Base-by-base conservation (phyloP, 2,888 invertebrate genomes). In the Petrophora chlorosata region DNA sequence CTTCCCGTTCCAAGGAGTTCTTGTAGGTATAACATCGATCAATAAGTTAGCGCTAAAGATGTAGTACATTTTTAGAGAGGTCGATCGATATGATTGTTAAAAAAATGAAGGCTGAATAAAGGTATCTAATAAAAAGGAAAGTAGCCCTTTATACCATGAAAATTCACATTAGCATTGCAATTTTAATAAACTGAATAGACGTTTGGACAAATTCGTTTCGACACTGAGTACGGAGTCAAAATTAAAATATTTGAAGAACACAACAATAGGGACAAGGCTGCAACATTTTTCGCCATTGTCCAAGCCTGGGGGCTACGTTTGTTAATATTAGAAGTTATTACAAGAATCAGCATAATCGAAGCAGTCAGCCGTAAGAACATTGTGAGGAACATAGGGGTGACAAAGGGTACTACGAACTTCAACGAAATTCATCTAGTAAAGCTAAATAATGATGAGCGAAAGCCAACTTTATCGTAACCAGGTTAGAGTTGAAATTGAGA, bases 291-390 rank as follows among this genome's bases (percentile, higher is more conserved):
- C n/a, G 16, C 9, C 51, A 59, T 67, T 67, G 66, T 67, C 58
- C 65, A 35, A 38, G 26, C 22, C 47, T 16, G 13, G 36, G 45
- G 53, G 51, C 26, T 16, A 36, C 43, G 41, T 54, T 53, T 70
- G 72, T 76, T 74, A 75, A 75, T 75, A 76, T 72, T 71, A 78
- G 70, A 79, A 72, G 68, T 76, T 72, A 70, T 72, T 73, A 75
- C 54, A 64, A 61, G 62, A 70, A 82, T 83, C 78, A 76, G 57
- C 80, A 84, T 84, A 84, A 85, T 84, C 79, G 74, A 69, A 64
- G 69, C 79, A 76, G 70, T 79, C 79, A 70, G 60, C 73, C 77
- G 68, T 77, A 70, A 81, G 79, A 77, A 72, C 70, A 67, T 73
- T 71, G 67, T 46, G 47, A 42, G 41, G 40, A 55, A 47, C 57